Conservation (phyloP, 2,888 invertebrate species). For the Pharmacophagus antenor region DNA sequence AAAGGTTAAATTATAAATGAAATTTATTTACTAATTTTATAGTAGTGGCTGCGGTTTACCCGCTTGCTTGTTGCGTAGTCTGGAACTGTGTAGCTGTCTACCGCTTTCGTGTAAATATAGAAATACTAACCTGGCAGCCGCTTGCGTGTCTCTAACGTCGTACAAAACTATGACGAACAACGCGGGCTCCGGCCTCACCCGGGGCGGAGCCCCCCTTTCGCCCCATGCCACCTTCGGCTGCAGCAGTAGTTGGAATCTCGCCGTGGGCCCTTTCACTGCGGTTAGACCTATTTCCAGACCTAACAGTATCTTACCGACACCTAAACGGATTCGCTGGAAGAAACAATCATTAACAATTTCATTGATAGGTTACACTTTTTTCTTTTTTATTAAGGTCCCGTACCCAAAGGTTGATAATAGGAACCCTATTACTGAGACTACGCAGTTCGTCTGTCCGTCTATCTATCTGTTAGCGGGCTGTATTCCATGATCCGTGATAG, state of each 20-base stretch:
- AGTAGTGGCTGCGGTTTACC: too few relatives aligned
- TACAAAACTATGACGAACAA: conserved; percentile 60
- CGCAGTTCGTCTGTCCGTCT: too few relatives aligned
- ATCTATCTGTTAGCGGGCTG: too few relatives aligned
- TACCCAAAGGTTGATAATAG: too few relatives aligned
- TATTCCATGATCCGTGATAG: too few relatives aligned
- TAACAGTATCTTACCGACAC: conserved; percentile 49
- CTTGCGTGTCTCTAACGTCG: conserved; percentile 48
- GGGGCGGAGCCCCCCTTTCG: conserved; percentile 49
- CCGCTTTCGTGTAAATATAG: background rate
- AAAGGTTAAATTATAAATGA: too few relatives aligned
- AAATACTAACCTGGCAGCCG: conserved; percentile 50
- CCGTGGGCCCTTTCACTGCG: conserved; percentile 54
- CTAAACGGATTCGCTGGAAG: conserved; percentile 53
- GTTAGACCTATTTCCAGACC: conserved; percentile 63
- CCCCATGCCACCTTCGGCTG: conserved; percentile 63
- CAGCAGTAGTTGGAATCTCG: conserved; percentile 55
- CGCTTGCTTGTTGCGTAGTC: too few relatives aligned
- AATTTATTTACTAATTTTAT: too few relatives aligned
- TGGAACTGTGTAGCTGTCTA: too few relatives aligned
- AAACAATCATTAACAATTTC: background rate
- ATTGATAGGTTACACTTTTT: too few relatives aligned
- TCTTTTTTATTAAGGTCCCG: too few relatives aligned
- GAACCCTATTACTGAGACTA: too few relatives aligned
- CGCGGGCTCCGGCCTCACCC: conserved; percentile 56